Evolutionary conservation across 2,888 invertebrate genomes (phyloP), one percentile per base, ranked within the genome.

Genomic region (Ormyrus labotus): DNA sequence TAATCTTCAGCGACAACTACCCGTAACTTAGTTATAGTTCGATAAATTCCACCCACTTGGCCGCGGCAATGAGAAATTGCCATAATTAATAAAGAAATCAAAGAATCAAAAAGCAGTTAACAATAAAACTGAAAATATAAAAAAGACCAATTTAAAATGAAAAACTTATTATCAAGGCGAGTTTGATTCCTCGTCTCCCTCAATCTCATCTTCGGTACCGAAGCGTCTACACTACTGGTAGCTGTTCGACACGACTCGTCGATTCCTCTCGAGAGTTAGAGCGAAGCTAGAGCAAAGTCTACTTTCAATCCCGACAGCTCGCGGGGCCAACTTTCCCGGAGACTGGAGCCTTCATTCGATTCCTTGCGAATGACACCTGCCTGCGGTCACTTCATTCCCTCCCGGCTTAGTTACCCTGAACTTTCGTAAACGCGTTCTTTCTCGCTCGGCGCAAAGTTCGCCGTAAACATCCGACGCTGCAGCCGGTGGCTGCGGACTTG

Each of bases 301-400:
- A 13, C 51, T 19, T 19, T 50, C 10, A 10, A 34, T 45, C 9
- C 19, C 65, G 50, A 6, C 13, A 10, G 45, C 70, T 5, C 58
- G 19, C 13, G 9, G 2, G 10, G 50, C 55, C 48, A 69, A 69
- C 57, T 69, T 71, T 51, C 61, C 11, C 51, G 68, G 75, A 57
- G 67, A 70, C 64, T 72, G 72, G 10, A 61, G 48, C 50, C 82
- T 83, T 83, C 71, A 70, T 76, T 73, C 77, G 81, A 77, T 77
- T 77, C 64, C 50, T 63, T 73, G 71, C 71, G 19, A 63, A 68
- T 71, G 81, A 77, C 81, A 81, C 80, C 75, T 80, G 75, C 64
- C 57, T 34, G 48, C 10, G n/a, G 51, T 55, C 34, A 9, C 57
- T 51, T n/a, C 60, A 50, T 63, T 63, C 60, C 19, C 47, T 11